phyloP scores from a whole-genome alignment of 2,888 invertebrate genomes.

The Andrena bicolor region DNA sequence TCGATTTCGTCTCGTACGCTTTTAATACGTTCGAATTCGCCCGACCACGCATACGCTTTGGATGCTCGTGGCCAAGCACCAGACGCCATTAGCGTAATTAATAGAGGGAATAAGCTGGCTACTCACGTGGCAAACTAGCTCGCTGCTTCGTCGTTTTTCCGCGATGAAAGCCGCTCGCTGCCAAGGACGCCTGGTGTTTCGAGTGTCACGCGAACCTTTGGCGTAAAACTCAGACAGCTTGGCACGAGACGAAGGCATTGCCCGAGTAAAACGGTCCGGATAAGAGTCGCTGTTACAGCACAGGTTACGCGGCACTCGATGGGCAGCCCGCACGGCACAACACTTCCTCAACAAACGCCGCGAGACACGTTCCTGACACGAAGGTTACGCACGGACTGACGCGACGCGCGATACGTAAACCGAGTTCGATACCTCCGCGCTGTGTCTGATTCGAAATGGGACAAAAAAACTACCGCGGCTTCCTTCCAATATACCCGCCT shows the following conservation, averaged over 20 bases:
- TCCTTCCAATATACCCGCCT: no score
- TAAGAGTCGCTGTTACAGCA: constrained; percentile 16
- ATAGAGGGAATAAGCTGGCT: constrained; percentile 16
- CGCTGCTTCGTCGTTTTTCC: constrained; percentile 16
- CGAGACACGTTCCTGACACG: no score
- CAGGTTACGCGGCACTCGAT: constrained; percentile 22
- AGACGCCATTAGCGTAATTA: constrained; percentile 28
- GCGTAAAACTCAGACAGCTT: constrained; percentile 7
- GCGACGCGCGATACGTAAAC: no score
- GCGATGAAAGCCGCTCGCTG: background rate
- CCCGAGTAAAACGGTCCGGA: background rate
- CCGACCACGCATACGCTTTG: background rate
- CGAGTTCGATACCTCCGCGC: no score
- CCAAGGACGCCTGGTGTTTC: constrained; percentile 4
- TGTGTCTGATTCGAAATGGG: no score
- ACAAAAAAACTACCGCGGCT: no score
- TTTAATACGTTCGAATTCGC: background rate
- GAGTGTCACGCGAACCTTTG: constrained; percentile 31
- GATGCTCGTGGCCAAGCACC: background rate
- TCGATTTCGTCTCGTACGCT: background rate
- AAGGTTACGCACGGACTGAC: no score
- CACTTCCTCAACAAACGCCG: no score
- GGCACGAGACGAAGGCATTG: constrained; percentile 3
- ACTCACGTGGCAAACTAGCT: constrained; percentile 23
- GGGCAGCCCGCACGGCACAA: background rate